Conservation (phyloP, 2,113 vertebrate genomes). For the Sus scrofa region DNA sequence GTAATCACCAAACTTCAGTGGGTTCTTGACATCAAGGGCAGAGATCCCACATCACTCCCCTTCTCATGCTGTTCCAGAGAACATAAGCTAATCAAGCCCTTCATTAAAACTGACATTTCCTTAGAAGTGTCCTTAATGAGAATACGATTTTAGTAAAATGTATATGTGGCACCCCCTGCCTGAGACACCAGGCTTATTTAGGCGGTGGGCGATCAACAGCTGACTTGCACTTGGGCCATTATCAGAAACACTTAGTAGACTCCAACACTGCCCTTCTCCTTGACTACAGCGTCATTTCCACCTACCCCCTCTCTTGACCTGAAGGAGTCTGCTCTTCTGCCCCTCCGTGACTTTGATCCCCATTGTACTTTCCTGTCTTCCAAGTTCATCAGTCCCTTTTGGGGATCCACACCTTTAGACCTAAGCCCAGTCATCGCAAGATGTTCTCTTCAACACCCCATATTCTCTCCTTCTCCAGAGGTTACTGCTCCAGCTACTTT, state of each 20-base stretch:
- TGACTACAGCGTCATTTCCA: neutral
- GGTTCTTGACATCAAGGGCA: constrained; percentile 36
- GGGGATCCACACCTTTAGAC: neutral
- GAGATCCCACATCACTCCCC: neutral
- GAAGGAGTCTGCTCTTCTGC: neutral
- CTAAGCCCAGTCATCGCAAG: neutral
- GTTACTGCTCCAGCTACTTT: neutral
- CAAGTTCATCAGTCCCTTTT: neutral
- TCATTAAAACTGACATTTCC: constrained; percentile 73
- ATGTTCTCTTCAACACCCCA: neutral
- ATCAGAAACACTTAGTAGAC: neutral
- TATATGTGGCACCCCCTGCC: neutral
- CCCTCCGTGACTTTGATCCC: accelerated
- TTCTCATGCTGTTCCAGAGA: constrained; percentile 28
- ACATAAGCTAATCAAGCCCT: constrained; percentile 15
- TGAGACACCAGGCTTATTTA: neutral
- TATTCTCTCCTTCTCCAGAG: neutral
- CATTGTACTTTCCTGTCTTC: neutral
- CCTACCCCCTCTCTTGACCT: neutral
- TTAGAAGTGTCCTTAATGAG: constrained; percentile 24
- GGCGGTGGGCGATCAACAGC: neutral
- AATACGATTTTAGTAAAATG: constrained; percentile 10
- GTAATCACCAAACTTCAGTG: constrained; percentile 56
- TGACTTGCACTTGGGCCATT: neutral
- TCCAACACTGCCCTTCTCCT: neutral